Conservation (phyloP, 2,888 invertebrate genomes). For the Bellardia pandia region DNA sequence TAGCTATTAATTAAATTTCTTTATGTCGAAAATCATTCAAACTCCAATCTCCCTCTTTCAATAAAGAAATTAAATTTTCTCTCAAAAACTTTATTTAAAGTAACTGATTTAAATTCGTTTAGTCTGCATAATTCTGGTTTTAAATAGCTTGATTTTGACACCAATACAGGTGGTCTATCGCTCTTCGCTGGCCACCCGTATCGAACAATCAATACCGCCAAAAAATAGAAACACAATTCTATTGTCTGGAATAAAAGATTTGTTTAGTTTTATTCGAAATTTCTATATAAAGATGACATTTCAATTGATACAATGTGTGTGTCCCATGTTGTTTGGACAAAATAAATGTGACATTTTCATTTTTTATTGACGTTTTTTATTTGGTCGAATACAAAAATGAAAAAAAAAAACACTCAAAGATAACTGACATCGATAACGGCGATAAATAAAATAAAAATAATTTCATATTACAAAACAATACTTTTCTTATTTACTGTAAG, state of each 20-base stretch:
- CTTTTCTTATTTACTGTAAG: background rate
- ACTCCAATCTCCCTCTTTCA: background rate
- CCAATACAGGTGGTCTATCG: slow-evolving; percentile 53
- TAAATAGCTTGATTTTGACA: slow-evolving; percentile 38
- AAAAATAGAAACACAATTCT: slow-evolving; percentile 48
- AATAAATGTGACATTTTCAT: slow-evolving; percentile 78
- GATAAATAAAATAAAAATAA: slow-evolving; percentile 50
- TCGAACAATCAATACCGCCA: slow-evolving; percentile 39
- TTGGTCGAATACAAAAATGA: slow-evolving; percentile 20
- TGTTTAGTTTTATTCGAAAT: slow-evolving; percentile 53
- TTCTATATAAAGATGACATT: slow-evolving; percentile 77
- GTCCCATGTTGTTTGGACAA: slow-evolving; percentile 75
- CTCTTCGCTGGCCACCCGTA: slow-evolving; percentile 50
- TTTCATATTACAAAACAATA: slow-evolving; percentile 35
- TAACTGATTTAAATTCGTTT: background rate
- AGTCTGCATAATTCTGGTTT: background rate
- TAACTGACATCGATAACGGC: slow-evolving; percentile 48
- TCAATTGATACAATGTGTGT: slow-evolving; percentile 78
- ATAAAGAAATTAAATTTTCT: background rate
- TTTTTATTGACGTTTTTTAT: slow-evolving; percentile 70
- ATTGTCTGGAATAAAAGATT: slow-evolving; percentile 45
- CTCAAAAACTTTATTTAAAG: background rate
- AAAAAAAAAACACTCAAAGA: slow-evolving; percentile 31
- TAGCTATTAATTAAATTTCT: too few relatives aligned
- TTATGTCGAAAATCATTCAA: too few relatives aligned